Evolutionary conservation across 2,888 invertebrate species (phyloP).

Genomic region (Drosophila multiciliata): DNA sequence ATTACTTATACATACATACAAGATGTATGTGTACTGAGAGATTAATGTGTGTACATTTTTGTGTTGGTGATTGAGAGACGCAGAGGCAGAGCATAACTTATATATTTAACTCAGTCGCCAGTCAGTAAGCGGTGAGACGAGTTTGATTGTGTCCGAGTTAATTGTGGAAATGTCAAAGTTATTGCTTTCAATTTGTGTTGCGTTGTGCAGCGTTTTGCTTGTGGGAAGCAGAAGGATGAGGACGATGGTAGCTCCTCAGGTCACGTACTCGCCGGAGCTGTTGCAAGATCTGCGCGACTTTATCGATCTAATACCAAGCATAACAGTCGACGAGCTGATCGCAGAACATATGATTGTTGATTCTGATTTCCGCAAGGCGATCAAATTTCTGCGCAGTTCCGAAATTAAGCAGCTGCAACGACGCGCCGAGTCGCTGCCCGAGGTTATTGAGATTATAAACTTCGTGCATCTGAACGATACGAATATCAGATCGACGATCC

Average conservation of each 20-base stretch:
- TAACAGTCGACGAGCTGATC: conserved; percentile 66
- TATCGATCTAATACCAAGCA: conserved; percentile 65
- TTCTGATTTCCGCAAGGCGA: conserved; percentile 72
- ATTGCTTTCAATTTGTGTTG: conserved; percentile 15
- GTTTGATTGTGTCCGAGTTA: not conserved
- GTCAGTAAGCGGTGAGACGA: conserved; percentile 30
- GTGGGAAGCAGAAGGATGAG: conserved; percentile 10
- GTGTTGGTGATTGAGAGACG: not conserved
- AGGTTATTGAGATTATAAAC: conserved; percentile 72
- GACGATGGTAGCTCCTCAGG: not conserved
- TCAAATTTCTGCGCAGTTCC: conserved; percentile 68
- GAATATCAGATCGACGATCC: conserved; percentile 1
- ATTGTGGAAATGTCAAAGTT: conserved; percentile 23
- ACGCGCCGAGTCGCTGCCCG: conserved; percentile 71
- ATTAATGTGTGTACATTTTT: not conserved
- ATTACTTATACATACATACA: not conserved
- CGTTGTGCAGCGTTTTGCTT: conserved; percentile 24
- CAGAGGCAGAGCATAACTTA: conserved; percentile 1
- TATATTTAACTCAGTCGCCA: conserved; percentile 8
- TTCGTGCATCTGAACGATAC: conserved; percentile 75
- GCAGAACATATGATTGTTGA: conserved; percentile 76
- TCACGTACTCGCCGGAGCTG: conserved; percentile 74
- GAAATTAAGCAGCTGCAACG: conserved; percentile 65
- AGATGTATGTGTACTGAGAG: not conserved
- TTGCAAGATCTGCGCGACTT: conserved; percentile 74